Base-by-base conservation (phyloP, 2,797 vertebrate genomes). In the Malurus leucopterus region DNA sequence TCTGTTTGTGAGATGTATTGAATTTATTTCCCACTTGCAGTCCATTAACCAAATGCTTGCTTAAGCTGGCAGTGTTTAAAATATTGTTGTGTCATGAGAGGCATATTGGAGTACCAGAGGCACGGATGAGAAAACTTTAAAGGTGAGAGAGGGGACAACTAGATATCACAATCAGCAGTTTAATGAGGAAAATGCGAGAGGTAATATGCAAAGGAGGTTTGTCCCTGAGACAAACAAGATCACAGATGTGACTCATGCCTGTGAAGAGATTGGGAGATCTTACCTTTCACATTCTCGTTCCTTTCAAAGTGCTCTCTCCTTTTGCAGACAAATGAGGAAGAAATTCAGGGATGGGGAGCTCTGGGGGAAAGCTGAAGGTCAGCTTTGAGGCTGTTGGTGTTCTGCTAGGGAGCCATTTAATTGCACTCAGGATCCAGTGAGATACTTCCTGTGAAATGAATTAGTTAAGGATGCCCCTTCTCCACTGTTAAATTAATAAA, bases 401-500 rank as follows among this genome's bases (percentile, higher is more conserved):
- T 91, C 68, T 92, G 32, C 53, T 84, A 24, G 15, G 38, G 17
- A 83, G 40, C 38, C 70, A 34, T 84, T 90, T 90, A 91, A 87
- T 90, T 85, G 79, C 14, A 2, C 41, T 12, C 2, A 22, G 67
- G 57, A 90, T 87, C 55, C 82, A 85, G 5, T 54, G 84, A 83
- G 70, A 89, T 84, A 44, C 46, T 34, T 91, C 40, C 76, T 58
- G 43, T 84, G 76, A 64, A 38, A 29, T 10, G 27, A 90, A 85
- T 2, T 32, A 89, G 49, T 88, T 59, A 72, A 81, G 57, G 64
- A 83, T 81, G 76, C 46, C 46, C 51, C 53, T 50, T 84, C 70
- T 80, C 59, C 38, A 50, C 34, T 70, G 59, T 67, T 90, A 87
- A 90, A 93, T 84, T 92, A 90, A 90, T 95, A 78, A 91, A 89